Conservation (phyloP, 2,797 vertebrate species). For the Pteronotus mesoamericanus region DNA sequence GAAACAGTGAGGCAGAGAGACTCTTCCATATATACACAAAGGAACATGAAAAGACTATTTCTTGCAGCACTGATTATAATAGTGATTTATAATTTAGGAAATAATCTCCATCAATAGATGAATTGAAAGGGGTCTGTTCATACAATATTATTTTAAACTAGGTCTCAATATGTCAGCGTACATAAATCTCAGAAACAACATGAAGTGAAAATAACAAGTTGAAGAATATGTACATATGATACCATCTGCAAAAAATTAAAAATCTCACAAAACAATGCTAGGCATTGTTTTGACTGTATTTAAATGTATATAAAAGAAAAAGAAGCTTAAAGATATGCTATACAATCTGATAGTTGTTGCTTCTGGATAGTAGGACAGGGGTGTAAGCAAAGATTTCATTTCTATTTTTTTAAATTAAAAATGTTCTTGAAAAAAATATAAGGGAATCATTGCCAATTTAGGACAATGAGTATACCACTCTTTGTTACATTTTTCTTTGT, state of each 20-base stretch:
- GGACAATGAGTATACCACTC: neutral
- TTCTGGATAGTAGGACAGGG: neutral
- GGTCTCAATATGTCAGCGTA: neutral
- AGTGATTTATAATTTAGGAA: neutral
- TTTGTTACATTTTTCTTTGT: neutral
- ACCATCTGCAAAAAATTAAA: neutral
- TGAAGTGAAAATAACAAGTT: neutral
- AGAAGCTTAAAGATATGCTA: neutral
- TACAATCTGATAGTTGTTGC: neutral
- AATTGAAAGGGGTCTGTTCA: neutral
- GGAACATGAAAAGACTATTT: neutral
- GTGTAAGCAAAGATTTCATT: neutral
- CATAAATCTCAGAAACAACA: neutral
- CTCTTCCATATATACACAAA: neutral
- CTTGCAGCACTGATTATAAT: neutral
- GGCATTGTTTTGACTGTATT: neutral
- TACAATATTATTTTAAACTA: neutral
- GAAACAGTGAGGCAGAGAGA: neutral
- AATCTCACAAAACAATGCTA: neutral
- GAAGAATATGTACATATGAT: neutral
- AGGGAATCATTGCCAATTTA: neutral
- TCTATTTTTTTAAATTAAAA: neutral
- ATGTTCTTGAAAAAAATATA: neutral
- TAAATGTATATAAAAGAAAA: neutral
- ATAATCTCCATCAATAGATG: neutral